These are phyloP conservation scores for Falco novaeseelandiae DNA, from an alignment of 2,797 vertebrate genomes.

Conservation along the genomic window DNA sequence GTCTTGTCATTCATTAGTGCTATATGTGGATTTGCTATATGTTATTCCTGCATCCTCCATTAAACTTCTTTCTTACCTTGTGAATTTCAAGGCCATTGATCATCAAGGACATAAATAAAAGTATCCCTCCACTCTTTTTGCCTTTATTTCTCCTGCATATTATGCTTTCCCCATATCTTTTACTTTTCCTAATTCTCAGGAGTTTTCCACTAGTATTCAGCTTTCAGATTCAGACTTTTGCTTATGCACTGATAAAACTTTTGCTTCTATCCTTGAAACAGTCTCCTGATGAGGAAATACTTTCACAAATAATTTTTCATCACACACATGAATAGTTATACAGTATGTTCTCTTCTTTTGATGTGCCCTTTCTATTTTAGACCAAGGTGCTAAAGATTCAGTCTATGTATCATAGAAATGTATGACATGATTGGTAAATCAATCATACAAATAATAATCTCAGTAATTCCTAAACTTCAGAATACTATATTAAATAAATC, in stretches of 20 bases:
- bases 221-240: background rate
- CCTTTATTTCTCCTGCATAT: background rate
- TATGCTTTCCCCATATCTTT: background rate
- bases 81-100: background rate
- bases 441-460: background rate
- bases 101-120: background rate
- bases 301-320: conserved; percentile 10
- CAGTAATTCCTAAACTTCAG: background rate
- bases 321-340: background rate
- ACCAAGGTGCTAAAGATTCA: background rate
- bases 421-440: background rate
- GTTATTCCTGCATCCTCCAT: background rate
- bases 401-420: background rate
- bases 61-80: background rate
- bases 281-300: background rate
- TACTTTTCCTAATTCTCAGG: background rate
- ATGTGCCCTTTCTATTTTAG: background rate
- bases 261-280: background rate
- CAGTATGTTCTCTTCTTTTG: background rate
- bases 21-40: background rate
- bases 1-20: background rate
- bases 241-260: background rate
- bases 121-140: background rate
- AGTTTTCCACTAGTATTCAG: background rate
- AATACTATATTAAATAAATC: background rate